Evolutionary conservation across 1,140 invertebrate species (phyloP).

Genomic region (Aphidius ervi): DNA sequence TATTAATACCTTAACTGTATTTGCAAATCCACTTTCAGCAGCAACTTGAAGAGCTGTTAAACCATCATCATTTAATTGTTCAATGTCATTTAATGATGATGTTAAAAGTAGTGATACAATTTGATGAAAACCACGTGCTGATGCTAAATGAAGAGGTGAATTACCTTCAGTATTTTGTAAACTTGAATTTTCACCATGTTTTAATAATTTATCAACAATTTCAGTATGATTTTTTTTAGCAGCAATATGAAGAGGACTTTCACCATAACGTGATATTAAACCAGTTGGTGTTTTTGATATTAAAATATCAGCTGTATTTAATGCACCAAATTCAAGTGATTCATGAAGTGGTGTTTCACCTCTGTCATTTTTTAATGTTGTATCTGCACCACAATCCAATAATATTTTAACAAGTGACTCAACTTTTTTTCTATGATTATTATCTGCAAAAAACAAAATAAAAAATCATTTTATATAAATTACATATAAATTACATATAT

Average conservation of each 20-base stretch:
- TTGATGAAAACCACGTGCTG: conserved; percentile 45
- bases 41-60: conserved; percentile 47
- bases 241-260: conserved; percentile 48
- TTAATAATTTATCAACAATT: conserved; percentile 38
- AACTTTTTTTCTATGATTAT: conserved; percentile 34
- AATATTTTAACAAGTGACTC: conserved; percentile 45
- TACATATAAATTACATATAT: too few species aligned
- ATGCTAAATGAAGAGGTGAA: conserved; percentile 46
- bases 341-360: conserved; percentile 54
- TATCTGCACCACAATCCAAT: conserved; percentile 50
- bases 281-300: conserved; percentile 37
- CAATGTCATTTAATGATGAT: conserved; percentile 35
- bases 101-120: conserved; percentile 40
- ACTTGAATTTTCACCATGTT: conserved; percentile 42
- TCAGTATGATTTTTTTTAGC: conserved; percentile 45
- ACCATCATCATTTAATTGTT: conserved; percentile 43
- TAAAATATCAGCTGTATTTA: conserved; percentile 40
- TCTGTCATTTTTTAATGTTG: conserved; percentile 45
- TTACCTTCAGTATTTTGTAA: conserved; percentile 46
- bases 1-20: conserved; percentile 38
- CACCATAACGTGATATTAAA: conserved; percentile 42
- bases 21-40: conserved; percentile 47
- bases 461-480: background rate
- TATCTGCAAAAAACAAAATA: conserved; percentile 28
- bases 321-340: conserved; percentile 52